Percentiles rank a stretch among this genome's conserved stretches.
These are phyloP conservation scores for Drosophila fungiperda DNA, from an alignment of 2,888 invertebrate genomes.

Conservation along the genomic window DNA sequence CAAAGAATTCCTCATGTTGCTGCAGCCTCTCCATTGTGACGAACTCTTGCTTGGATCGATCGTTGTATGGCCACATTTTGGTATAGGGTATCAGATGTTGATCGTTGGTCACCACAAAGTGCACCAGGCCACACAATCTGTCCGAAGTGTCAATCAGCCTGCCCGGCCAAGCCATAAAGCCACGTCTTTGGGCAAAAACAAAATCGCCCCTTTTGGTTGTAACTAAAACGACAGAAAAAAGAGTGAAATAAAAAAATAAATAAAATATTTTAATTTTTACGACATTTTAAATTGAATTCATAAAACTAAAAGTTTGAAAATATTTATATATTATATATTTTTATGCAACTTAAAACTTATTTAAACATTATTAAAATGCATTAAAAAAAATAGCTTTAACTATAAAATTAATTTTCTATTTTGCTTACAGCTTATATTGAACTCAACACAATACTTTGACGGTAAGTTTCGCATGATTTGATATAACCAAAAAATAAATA, in stretches of 20 bases:
- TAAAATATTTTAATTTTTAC: not conserved
- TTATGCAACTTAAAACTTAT: not conserved
- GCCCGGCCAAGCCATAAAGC: slow-evolving; percentile 46
- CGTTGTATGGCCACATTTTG: slow-evolving; percentile 42
- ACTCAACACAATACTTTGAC: slow-evolving; percentile 9
- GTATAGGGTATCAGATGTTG: not conserved
- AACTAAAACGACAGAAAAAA: slow-evolving; percentile 6
- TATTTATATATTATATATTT: not conserved
- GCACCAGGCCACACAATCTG: not conserved
- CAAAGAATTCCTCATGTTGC: slow-evolving; percentile 16
- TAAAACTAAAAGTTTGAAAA: not conserved
- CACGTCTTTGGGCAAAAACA: slow-evolving; percentile 43
- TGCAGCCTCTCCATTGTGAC: slow-evolving; percentile 9
- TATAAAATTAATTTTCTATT: not conserved
- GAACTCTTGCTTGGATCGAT: slow-evolving; percentile 20
- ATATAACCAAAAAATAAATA: not conserved
- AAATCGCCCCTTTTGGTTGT: slow-evolving; percentile 3
- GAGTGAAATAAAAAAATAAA: not conserved
- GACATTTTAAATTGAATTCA: not conserved
- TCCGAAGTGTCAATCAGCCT: not conserved
- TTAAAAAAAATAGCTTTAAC: not conserved
- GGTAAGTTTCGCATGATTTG: slow-evolving; percentile 44
- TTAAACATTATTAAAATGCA: not conserved
- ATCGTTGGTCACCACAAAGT: slow-evolving; percentile 36
- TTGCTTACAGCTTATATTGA: slow-evolving; percentile 55